Conservation (phyloP, 92 coral and sea anemone genomes). For the Palythoa caribaeorum region DNA sequence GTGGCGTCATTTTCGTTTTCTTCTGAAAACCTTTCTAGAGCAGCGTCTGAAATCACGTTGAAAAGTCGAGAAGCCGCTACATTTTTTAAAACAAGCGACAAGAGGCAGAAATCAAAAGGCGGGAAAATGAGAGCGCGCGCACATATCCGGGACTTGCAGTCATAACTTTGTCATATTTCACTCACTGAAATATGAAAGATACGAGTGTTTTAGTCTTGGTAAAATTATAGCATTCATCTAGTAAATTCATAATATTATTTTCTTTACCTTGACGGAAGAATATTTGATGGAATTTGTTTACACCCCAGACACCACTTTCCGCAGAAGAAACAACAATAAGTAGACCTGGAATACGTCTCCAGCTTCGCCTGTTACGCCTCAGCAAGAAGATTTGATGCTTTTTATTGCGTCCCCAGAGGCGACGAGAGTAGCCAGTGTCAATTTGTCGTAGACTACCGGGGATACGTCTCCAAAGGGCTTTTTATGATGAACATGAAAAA, state of each 20-base stretch:
- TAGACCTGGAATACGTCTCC: constrained; percentile 22
- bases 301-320: constrained; percentile 60
- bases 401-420: constrained; percentile 44
- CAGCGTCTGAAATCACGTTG: no score
- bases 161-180: no score
- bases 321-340: constrained; percentile 37
- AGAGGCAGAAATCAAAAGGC: no score
- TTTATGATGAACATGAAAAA: background rate
- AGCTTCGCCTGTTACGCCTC: constrained; percentile 36
- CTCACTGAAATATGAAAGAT: no score
- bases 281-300: constrained; percentile 41
- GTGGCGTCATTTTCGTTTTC: no score
- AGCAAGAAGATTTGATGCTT: constrained; percentile 27
- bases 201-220: no score
- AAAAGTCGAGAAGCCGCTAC: no score
- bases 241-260: background rate
- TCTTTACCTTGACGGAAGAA: constrained; percentile 35
- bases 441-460: constrained; percentile 18
- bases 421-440: constrained; percentile 48
- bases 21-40: background rate
- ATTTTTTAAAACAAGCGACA: no score
- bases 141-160: no score
- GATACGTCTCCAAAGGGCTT: constrained; percentile 27
- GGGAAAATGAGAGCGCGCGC: no score
- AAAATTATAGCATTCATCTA: no score